Base-by-base conservation (phyloP, 2,888 invertebrate species). In the Papilio protenor region DNA sequence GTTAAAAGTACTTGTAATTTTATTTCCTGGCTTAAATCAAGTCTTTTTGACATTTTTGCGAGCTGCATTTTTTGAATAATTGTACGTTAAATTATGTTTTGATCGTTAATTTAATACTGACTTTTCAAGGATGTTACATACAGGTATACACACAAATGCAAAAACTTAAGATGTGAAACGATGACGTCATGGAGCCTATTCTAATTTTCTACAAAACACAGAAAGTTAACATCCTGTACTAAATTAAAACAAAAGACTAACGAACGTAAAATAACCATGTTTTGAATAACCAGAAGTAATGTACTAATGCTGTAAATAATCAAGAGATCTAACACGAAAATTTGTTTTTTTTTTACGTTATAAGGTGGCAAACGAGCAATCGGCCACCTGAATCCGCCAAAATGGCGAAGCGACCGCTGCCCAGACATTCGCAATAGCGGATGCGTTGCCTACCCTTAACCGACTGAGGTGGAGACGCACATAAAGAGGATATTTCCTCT, bases 11-110 rank as follows among this genome's bases (percentile, higher is more conserved):
- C 49, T 18, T 45, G 23, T n/a, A 27, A 11, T 33, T 57, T 75
- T 57, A 75, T 69, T 75, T 75, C 75, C 75, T 75, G 55, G 18
- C 74, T 74, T 57, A 11, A 27, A 70, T 69, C 57, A 69, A 75
- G 69, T 57, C 23, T 23, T 55, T 55, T 57, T 75, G 69, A 16
- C 52, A 40, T 75, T 57, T 55, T 57, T 75, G 52, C 8, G 10
- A 52, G n/a, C 27, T 16, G 33, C 52, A 66, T 52, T 52, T 75
- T 75, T 64, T 18, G 52, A 75, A 74, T 64, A 61, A 71, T 71
- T 49, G 49, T 23, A 23, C 8, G 49, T 12, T 71, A 55, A 52
- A 49, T 71, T 71, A 27, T 27, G 18, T 52, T 52, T 71, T 71
- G 71, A 52, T 71, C 21, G 71, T 45, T 45, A 10, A 59, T 66